Evolutionary conservation across 2,113 vertebrate genomes (phyloP).

Genomic region (Lethenteron reissneri): DNA sequence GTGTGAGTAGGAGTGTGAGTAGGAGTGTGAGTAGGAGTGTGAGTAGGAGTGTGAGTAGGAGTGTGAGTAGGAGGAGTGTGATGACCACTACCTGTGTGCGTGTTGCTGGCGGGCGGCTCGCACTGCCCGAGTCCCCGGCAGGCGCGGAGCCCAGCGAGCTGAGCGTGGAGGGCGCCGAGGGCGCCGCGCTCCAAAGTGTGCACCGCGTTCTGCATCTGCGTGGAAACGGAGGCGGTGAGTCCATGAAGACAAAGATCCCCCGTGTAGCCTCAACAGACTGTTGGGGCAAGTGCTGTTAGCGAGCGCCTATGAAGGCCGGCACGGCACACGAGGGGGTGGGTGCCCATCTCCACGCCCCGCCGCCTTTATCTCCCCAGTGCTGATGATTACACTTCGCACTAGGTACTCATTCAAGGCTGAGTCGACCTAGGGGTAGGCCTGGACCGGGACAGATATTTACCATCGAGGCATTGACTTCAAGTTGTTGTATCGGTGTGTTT

Average conservation of each 20-base stretch:
- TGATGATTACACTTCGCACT: too few species aligned
- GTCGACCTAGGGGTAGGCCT: too few species aligned
- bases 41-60: too few species aligned
- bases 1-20: too few species aligned
- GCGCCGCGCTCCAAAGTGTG: slow-evolving; percentile 49
- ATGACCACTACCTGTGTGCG: background rate
- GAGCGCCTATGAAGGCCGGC: background rate
- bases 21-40: too few species aligned
- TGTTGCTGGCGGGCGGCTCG: slow-evolving; percentile 22
- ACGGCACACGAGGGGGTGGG: background rate
- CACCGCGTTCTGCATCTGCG: slow-evolving; percentile 64
- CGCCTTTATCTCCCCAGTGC: background rate
- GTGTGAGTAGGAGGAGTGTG: too few species aligned
- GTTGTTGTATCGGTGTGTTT: too few species aligned
- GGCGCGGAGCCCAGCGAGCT: slow-evolving; percentile 64
- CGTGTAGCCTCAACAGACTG: background rate
- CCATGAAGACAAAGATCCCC: background rate
- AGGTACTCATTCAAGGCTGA: too few species aligned
- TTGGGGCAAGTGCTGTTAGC: background rate
- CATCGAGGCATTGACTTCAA: too few species aligned
- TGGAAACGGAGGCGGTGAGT: slow-evolving; percentile 1
- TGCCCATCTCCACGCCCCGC: background rate
- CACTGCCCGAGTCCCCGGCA: slow-evolving; percentile 85
- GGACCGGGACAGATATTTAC: too few species aligned
- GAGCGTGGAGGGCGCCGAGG: slow-evolving; percentile 59